Base-by-base conservation (phyloP, 2,888 invertebrate species). In the Drosophila macrospina region DNA sequence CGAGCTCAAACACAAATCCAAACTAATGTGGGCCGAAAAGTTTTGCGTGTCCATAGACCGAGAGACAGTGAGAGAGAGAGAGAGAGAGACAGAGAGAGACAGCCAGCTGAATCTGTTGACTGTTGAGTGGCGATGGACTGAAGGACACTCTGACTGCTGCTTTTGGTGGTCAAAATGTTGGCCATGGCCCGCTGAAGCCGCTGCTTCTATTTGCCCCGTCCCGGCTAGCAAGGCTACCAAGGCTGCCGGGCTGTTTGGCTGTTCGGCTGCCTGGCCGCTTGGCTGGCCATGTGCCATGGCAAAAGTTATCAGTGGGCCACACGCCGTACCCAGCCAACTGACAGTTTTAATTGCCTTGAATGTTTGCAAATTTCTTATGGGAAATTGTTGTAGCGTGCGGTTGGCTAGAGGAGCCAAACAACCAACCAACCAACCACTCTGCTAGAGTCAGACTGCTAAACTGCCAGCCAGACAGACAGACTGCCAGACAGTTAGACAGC, bases 321-420 rank as follows among this genome's bases (percentile, higher is more conserved):
- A 69, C 64, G 51, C 59, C 57, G 32, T 54, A 44, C 54, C 44
- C 59, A 76, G 73, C 74, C 69, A 74, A 57, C 80, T 78, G 85
- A 85, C 85, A 82, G 85, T 87, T 86, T 86, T 86, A 86, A 86
- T 86, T 86, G 85, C 87, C 85, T 80, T 75, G 85, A 86, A 86
- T 84, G 83, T 80, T 84, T 86, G 86, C 80, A 86, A 84, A 84
- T 86, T 84, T 84, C 83, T 86, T 84, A 76, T 83, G 78, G 66
- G 62, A 66, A 74, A 69, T 85, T 77, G 82, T 70, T 78, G 78
- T 86, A 83, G 78, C 73, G 48, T 86, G 83, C 83, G 83, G 86
- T 83, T 86, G 71, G 75, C 80, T 80, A 63, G 32, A 39, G 36
- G 24, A 41, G 42, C 20, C 47, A 41, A 30, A 32, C 55, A 60